A percentile compares a stretch with the other conserved stretches of the same genome.
These are phyloP conservation scores for Zosterops pallidus DNA, from an alignment of 2,113 vertebrate genomes.

Conservation along the genomic window DNA sequence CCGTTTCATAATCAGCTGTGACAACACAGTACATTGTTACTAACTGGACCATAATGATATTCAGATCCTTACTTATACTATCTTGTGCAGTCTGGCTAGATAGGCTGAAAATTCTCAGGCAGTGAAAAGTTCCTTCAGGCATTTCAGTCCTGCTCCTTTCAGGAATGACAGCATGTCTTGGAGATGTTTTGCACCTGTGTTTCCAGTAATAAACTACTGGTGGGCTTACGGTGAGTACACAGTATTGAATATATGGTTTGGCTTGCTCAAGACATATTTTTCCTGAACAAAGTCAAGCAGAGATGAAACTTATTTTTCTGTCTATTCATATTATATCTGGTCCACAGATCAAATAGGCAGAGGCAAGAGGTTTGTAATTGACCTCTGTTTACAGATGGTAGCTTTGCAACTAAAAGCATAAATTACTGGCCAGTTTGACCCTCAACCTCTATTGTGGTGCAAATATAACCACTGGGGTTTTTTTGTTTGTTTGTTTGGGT, in stretches of 20 bases:
- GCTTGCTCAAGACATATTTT: background rate
- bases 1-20: background rate
- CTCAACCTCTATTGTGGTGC: background rate
- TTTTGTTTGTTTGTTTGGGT: too few relatives aligned
- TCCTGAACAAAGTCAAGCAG: background rate
- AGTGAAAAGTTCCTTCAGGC: background rate
- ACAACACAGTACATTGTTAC: background rate
- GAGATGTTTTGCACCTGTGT: background rate
- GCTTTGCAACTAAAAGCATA: background rate
- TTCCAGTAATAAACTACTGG: background rate
- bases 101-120: background rate
- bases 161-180: background rate
- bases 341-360: background rate
- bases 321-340: background rate
- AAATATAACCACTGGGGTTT: background rate
- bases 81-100: background rate
- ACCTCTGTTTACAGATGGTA: background rate
- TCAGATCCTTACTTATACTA: background rate
- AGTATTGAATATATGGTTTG: background rate
- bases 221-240: rapidly evolving
- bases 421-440: background rate
- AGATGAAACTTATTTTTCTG: background rate
- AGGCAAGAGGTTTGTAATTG: background rate
- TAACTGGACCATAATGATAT: background rate
- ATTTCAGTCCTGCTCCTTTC: background rate